A percentile compares a stretch with the other conserved stretches of the same genome.
phyloP scores from a whole-genome alignment of 2,888 invertebrate species.

The Troides oblongomaculatus region DNA sequence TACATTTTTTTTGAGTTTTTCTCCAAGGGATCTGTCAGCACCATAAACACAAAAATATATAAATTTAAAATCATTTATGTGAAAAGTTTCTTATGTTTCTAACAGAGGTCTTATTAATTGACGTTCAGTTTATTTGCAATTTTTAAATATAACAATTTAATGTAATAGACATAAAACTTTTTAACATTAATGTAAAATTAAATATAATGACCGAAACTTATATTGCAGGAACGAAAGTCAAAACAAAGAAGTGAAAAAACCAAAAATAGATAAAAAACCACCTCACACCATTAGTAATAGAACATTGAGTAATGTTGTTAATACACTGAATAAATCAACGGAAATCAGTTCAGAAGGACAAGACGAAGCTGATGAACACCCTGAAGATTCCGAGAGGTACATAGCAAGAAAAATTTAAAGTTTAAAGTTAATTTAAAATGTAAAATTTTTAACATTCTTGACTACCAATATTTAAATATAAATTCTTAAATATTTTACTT shows the following conservation, averaged over 20 bases:
- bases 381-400: conserved; percentile 68
- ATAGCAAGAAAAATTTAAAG: background rate
- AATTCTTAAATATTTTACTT: too few species aligned
- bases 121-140: too few species aligned
- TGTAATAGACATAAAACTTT: too few species aligned
- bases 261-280: conserved; percentile 60
- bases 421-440: background rate
- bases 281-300: conserved; percentile 60
- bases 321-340: conserved; percentile 57
- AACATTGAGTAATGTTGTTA: conserved; percentile 63
- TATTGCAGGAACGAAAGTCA: conserved; percentile 58
- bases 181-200: background rate
- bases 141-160: too few species aligned
- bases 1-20: too few species aligned
- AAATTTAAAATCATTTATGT: too few species aligned
- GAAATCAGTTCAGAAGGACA: conserved; percentile 53
- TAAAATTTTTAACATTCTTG: too few species aligned
- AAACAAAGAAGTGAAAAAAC: conserved; percentile 56
- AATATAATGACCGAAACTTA: background rate
- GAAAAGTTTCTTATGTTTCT: too few species aligned
- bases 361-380: conserved; percentile 60
- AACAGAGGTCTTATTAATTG: too few species aligned
- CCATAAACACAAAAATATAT: too few species aligned
- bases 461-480: too few species aligned
- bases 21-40: too few species aligned